Conservation (phyloP, 2,888 invertebrate species). For the Atethmia centrago region DNA sequence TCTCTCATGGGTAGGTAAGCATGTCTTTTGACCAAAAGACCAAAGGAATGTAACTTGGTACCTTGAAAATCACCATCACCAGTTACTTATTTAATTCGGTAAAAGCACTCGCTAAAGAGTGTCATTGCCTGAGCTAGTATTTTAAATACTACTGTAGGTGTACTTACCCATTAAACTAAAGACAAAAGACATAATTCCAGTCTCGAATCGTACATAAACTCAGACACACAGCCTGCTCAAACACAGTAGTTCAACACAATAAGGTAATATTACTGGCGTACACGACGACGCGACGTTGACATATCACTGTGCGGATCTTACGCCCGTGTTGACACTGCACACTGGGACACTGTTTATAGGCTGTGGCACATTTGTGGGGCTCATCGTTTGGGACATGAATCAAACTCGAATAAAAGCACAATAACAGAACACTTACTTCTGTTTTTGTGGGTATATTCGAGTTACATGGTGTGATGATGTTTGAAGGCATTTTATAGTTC, state of each 20-base stretch:
- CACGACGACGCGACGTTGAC: slow-evolving; percentile 24
- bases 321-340: slow-evolving; percentile 18
- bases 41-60: neutral
- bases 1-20: no score
- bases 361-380: slow-evolving; percentile 8
- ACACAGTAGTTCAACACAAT: slow-evolving; percentile 36
- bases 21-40: neutral
- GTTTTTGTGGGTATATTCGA: no score
- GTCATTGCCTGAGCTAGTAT: neutral
- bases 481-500: neutral
- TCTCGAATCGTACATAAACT: slow-evolving; percentile 5
- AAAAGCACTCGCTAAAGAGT: neutral
- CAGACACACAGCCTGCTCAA: slow-evolving; percentile 18
- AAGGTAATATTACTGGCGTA: neutral
- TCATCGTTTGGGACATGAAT: neutral
- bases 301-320: slow-evolving; percentile 6
- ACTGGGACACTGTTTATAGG: neutral
- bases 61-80: neutral
- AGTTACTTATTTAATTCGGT: neutral
- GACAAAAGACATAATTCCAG: neutral
- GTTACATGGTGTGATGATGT: neutral
- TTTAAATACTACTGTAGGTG: neutral
- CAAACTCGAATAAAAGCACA: no score
- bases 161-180: neutral
- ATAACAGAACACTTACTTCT: no score